Evolutionary conservation across 2,113 vertebrate species (phyloP).

Genomic region (Varanus salvator): DNA sequence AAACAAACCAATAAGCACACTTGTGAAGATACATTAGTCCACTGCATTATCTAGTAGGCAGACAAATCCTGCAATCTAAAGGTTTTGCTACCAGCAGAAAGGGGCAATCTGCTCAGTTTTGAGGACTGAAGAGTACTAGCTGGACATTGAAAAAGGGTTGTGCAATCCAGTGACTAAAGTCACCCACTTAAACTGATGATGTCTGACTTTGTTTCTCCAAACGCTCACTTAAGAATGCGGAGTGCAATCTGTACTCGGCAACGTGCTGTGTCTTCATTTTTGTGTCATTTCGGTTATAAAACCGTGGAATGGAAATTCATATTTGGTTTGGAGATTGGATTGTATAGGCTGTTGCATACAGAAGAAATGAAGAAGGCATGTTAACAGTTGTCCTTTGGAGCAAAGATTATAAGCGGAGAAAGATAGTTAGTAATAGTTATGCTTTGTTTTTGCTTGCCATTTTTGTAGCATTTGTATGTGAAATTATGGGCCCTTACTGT

Average conservation of each 20-base stretch:
- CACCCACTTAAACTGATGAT: background rate
- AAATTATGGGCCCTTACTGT: background rate
- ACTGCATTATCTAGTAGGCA: background rate
- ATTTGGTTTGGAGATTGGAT: background rate
- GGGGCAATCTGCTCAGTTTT: background rate
- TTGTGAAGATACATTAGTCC: background rate
- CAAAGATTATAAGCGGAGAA: background rate
- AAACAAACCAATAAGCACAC: background rate
- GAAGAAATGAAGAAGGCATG: background rate
- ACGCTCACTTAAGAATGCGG: background rate
- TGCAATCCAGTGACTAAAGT: background rate
- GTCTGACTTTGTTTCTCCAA: background rate
- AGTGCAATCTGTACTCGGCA: background rate
- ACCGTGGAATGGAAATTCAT: background rate
- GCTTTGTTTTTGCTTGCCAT: background rate
- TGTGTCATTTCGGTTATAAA: background rate
- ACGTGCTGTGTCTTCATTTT: background rate
- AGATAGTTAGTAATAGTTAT: background rate
- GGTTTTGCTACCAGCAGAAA: background rate
- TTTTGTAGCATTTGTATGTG: background rate
- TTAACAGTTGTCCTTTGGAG: background rate
- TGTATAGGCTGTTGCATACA: background rate
- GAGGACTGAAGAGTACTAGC: background rate
- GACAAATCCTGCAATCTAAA: background rate
- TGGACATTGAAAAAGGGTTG: background rate